Conservation (phyloP, 2,113 vertebrate genomes). For the Nasalis larvatus region DNA sequence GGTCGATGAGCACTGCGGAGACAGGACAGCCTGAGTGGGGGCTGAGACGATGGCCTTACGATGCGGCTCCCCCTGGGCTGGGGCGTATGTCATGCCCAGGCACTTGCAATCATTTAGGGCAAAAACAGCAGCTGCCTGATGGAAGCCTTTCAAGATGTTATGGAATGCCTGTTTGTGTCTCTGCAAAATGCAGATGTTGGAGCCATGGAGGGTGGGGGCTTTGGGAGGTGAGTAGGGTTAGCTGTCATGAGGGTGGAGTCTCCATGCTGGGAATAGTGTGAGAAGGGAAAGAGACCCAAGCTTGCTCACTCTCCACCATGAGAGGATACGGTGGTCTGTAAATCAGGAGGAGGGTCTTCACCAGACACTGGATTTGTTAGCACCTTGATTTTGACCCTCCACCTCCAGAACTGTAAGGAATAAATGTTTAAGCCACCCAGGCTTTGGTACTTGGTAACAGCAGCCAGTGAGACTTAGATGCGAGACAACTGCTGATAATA, state of each 20-base stretch:
- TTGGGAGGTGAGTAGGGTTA: background rate
- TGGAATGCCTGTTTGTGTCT: background rate
- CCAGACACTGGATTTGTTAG: background rate
- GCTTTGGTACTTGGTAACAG: background rate
- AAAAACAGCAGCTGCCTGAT: background rate
- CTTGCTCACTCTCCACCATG: background rate
- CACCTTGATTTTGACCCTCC: too few species aligned
- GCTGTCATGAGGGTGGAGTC: too few species aligned
- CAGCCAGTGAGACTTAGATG: background rate
- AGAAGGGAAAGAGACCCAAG: background rate
- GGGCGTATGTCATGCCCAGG: background rate
- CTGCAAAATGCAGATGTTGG: background rate
- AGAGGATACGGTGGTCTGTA: background rate
- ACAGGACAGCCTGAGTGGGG: conserved; percentile 29
- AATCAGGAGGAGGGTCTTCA: background rate
- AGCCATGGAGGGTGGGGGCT: background rate
- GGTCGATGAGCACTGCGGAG: conserved; percentile 93
- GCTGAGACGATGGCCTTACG: fast-evolving
- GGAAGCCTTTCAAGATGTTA: background rate
- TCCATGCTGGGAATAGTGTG: background rate
- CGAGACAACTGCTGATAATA: background rate
- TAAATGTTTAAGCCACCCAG: background rate
- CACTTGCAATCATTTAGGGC: background rate
- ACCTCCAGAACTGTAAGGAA: background rate
- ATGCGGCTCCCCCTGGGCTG: background rate